Evolutionary conservation across 2,888 invertebrate species (phyloP), one percentile per base, ranked within the genome.

Genomic region (Amblyjoppa proteus): DNA sequence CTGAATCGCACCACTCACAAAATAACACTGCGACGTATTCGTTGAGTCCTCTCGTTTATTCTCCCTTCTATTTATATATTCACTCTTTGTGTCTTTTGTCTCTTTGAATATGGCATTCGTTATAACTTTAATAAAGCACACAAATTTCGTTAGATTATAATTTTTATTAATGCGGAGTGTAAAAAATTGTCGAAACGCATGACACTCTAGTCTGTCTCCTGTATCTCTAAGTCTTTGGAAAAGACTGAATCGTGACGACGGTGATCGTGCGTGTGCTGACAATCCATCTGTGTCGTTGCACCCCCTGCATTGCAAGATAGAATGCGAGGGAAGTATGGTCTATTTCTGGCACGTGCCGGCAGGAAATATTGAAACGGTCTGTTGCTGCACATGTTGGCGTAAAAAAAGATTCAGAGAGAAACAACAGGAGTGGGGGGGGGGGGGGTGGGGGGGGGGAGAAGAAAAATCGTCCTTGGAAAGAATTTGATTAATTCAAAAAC

Each of bases 271-370:
- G 80, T 66, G 79, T 76, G 69, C 81, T 70, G 82, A 45, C 81
- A 83, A 87, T 77, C 77, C 89, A 85, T 87, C 87, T 88, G 90
- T 90, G 92, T 90, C 91, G 90, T 90, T 91, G 89, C 91, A 92
- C 92, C 93, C 93, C 92, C 92, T 88, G 90, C 91, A 87, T 91
- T 73, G 91, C 83, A 69, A 84, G 87, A 87, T 74, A 88, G 83
- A 87, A 84, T 85, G 78, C 83, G 88, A 85, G 88, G 87, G 91
- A 89, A 87, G 81, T 58, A 41, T 70, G 69, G 88, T 91, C 93
- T 92, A 93, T 92, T 93, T 93, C 87, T 86, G 92, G 92, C 93
- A 89, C 91, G 90, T 88, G 90, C 90, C 88, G 51, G 80, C 71
- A 78, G 85, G 71, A 88, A 88, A 89, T 83, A 81, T 88, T 78